Percentiles rank a stretch among this genome's conserved stretches.
These are phyloP conservation scores for Sarotherodon lohbergeri DNA, from an alignment of 2,113 vertebrate genomes.

Conservation along the genomic window DNA sequence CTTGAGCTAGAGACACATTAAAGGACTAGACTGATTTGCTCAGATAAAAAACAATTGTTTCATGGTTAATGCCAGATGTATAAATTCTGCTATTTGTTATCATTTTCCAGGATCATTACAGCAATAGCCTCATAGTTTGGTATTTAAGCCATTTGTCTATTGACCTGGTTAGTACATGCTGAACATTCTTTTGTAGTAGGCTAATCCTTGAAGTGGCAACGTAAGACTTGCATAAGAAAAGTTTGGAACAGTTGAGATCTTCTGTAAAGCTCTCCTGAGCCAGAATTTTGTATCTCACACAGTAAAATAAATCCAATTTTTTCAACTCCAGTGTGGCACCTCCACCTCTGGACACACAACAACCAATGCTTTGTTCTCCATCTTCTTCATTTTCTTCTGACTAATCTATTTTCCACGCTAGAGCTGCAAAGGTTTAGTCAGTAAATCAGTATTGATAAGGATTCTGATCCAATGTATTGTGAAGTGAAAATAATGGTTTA, in stretches of 20 bases:
- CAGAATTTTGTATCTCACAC: not conserved
- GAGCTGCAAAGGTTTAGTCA: fast-evolving
- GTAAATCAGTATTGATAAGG: not conserved
- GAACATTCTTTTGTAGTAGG: conserved; percentile 42
- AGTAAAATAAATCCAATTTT: not conserved
- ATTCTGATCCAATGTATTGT: not conserved
- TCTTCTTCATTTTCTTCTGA: not conserved
- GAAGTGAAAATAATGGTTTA: not conserved
- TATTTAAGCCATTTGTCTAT: conserved; percentile 28
- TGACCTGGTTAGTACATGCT: conserved; percentile 31
- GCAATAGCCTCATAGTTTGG: conserved; percentile 4
- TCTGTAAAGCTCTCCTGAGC: not conserved
- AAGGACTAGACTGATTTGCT: not conserved
- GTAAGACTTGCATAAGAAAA: not conserved
- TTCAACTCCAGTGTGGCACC: not conserved
- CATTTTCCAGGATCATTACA: conserved; percentile 1
- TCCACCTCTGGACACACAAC: not conserved
- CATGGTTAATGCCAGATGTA: not conserved
- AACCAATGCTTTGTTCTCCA: not conserved
- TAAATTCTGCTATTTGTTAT: not conserved
- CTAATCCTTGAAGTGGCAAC: conserved; percentile 1
- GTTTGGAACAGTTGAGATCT: not conserved
- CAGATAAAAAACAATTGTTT: not conserved
- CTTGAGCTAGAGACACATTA: not conserved
- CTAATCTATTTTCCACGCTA: not conserved